phyloP scores from a whole-genome alignment of 2,113 vertebrate species.

The Formicarius rufipectus region DNA sequence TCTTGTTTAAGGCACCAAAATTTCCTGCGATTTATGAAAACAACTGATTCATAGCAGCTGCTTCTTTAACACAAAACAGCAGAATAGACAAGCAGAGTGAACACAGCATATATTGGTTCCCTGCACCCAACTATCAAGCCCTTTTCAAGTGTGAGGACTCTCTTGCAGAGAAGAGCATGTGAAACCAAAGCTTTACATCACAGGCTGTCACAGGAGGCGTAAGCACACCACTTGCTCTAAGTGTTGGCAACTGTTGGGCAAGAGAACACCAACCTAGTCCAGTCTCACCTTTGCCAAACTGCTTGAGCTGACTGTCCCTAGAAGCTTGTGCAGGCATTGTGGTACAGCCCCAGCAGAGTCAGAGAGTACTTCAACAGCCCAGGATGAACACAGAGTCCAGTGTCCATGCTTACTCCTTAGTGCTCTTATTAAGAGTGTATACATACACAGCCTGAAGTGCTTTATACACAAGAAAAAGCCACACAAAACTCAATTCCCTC shows the following conservation, averaged over 20 bases:
- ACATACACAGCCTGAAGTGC: neutral
- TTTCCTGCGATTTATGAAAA: neutral
- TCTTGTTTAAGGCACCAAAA: neutral
- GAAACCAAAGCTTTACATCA: fast-evolving
- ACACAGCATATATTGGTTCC: neutral
- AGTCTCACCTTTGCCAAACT: neutral
- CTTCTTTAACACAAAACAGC: neutral
- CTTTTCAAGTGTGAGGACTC: neutral
- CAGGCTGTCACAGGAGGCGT: neutral
- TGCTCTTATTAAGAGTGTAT: neutral
- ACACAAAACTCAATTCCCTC: neutral
- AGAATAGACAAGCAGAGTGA: neutral
- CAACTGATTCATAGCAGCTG: neutral
- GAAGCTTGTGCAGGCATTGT: neutral
- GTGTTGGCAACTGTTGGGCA: fast-evolving
- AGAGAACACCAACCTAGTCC: neutral
- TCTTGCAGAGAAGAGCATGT: fast-evolving
- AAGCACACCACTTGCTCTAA: too few species aligned
- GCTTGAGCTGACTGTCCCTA: neutral
- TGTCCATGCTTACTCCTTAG: neutral
- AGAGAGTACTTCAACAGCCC: neutral
- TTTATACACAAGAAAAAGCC: neutral
- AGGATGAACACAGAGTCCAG: neutral
- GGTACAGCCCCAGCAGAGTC: neutral
- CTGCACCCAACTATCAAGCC: neutral